phyloP scores from a whole-genome alignment of 1,140 invertebrate genomes.

The Formica selysi region DNA sequence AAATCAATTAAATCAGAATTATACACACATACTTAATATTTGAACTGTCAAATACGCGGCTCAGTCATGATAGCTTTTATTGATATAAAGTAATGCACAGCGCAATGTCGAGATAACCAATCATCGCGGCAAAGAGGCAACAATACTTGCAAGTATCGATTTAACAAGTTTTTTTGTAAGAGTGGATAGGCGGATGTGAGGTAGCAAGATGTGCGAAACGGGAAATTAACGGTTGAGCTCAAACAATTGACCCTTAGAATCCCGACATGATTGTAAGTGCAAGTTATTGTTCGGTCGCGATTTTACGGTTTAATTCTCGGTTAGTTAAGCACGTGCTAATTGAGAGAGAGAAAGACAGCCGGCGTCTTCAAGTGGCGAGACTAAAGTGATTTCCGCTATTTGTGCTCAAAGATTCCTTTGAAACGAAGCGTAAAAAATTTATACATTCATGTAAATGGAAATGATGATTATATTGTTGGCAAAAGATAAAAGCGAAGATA shows the following conservation, averaged over 20 bases:
- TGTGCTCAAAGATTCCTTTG: not conserved
- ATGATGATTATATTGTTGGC: not conserved
- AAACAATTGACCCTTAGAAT: not conserved
- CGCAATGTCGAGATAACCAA: too few species aligned
- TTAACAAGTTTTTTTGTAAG: too few species aligned
- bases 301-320: slow-evolving; percentile 8
- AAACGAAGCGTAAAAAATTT: not conserved
- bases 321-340: slow-evolving; percentile 1
- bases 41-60: too few species aligned
- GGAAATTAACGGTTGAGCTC: not conserved
- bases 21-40: too few species aligned
- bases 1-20: too few species aligned
- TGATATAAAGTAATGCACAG: too few species aligned
- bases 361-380: not conserved
- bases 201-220: not conserved
- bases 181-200: too few species aligned
- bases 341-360: not conserved
- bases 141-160: too few species aligned
- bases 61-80: too few species aligned
- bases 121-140: too few species aligned
- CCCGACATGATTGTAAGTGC: not conserved
- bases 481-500: not conserved
- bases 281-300: not conserved
- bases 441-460: not conserved
- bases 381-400: not conserved